These are phyloP conservation scores for Apostichopus japonicus DNA, from an alignment of 35 echinoderm and acorn worm genomes.

Conservation along the genomic window DNA sequence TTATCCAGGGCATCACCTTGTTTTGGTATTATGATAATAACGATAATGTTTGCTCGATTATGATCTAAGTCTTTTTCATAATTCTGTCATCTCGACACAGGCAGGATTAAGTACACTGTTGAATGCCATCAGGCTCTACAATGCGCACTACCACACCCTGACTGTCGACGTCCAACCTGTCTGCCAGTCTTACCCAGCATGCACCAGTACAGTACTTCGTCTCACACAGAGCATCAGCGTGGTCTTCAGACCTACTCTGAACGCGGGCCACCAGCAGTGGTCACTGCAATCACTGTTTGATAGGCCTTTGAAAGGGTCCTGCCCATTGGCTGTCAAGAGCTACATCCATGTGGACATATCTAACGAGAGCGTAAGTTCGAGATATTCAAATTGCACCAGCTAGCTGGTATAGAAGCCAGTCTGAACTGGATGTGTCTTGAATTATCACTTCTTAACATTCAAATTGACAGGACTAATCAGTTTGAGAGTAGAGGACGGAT, in stretches of 20 bases:
- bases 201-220: conserved; percentile 69
- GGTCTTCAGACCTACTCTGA: conserved; percentile 76
- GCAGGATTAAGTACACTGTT: conserved; percentile 90
- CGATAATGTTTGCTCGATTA: background rate
- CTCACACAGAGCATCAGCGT: conserved; percentile 81
- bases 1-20: too few species aligned
- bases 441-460: too few species aligned
- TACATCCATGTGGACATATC: conserved; percentile 78
- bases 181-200: conserved; percentile 65
- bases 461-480: too few species aligned
- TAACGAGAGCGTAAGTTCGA: conserved; percentile 73
- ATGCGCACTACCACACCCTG: conserved; percentile 94
- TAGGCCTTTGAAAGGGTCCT: conserved; percentile 46
- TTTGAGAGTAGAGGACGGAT: too few species aligned
- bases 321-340: conserved; percentile 79
- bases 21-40: too few species aligned
- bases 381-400: too few species aligned
- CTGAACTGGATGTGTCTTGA: too few species aligned
- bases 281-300: conserved; percentile 75
- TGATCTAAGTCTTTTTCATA: background rate
- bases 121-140: conserved; percentile 92
- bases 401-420: too few species aligned
- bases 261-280: conserved; percentile 53
- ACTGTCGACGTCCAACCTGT: conserved; percentile 86
- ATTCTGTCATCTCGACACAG: conserved; percentile 23